Base-by-base conservation (phyloP, 2,888 invertebrate genomes). In the Poecilobothrus nobilitatus region DNA sequence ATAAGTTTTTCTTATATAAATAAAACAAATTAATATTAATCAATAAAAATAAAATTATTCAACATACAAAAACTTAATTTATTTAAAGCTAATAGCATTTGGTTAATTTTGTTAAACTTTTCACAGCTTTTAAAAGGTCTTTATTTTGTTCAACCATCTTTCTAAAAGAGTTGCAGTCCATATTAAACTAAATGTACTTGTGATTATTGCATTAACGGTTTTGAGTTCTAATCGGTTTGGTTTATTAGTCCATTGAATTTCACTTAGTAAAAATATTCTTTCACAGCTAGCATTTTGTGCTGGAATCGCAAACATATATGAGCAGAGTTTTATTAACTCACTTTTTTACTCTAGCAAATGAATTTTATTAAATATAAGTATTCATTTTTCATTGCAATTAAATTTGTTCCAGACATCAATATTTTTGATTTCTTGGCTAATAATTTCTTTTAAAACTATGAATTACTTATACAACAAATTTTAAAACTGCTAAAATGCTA, bases 401-500 rank as follows among this genome's bases (percentile, higher is more conserved):
- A 62, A 62, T 62, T 5, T 21, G 4, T 62, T 62, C 62, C 62
- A 62, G 20, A 7, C 2, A 21, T 62, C 62, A 7, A 5, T 20
- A 21, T n/a, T n/a, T n/a, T 5, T 20, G 20, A 62, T 62, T 62
- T 62, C 62, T 62, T 62, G 62, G 8, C 21, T 20, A 8, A 62
- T 21, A 62, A 62, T 62, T 6, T 62, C 7, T 62, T 8, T 20
- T 8, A 62, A 2, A 62, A 62, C 62, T 62, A 62, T 6, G 20
- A 62, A 62, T 62, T 62, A 20, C 20, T 62, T 20, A 62, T 62
- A 62, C 7, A 62, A 62, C 10, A 62, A 62, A 62, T 62, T 62
- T 62, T 61, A 15, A 61, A 61, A 18, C n/a, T 61, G 18, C n/a
- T 61, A n/a, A 61, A 18, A 61, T 15, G n/a, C 61, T 61, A n/a